A percentile compares a stretch with the other conserved stretches of the same genome.
These are phyloP conservation scores for Axinella damicornis DNA, from an alignment of 37 sponge, comb jelly and placozoan genomes.

Conservation along the genomic window DNA sequence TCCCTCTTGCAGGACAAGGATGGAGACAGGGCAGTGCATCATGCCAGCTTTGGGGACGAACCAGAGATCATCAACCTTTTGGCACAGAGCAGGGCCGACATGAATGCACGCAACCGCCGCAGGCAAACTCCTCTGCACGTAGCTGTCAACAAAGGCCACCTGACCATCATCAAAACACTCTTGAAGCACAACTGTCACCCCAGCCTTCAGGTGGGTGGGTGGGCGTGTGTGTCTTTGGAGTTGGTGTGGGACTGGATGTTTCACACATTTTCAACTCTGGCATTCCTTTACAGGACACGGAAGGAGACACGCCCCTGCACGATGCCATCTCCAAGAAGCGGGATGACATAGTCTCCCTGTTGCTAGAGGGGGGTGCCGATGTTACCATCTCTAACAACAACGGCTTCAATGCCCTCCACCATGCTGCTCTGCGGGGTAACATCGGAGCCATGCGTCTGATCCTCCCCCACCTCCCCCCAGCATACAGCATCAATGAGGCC, in stretches of 20 bases:
- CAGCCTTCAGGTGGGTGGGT: constrained; percentile 72
- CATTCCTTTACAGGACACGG: constrained; percentile 85
- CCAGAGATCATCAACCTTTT: constrained; percentile 80
- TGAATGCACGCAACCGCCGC: constrained; percentile 85
- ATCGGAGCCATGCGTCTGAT: constrained; percentile 68
- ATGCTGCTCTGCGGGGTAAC: constrained; percentile 83
- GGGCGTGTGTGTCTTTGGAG: too few relatives aligned
- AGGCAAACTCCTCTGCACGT: constrained; percentile 89
- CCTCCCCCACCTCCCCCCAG: constrained; percentile 42
- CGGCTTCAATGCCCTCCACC: constrained; percentile 91
- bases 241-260: too few relatives aligned
- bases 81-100: constrained; percentile 68
- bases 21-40: constrained; percentile 86
- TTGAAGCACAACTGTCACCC: constrained; percentile 74
- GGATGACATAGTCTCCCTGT: constrained; percentile 82
- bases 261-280: too few relatives aligned
- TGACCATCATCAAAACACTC: constrained; percentile 66
- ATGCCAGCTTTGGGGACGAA: constrained; percentile 90
- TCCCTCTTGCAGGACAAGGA: constrained; percentile 72
- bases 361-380: constrained; percentile 83
- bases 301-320: constrained; percentile 96
- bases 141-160: constrained; percentile 89
- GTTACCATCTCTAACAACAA: constrained; percentile 77
- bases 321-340: constrained; percentile 91
- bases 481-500: constrained; percentile 63